Conservation (phyloP, 2,113 vertebrate genomes). For the Regulus satrapa region DNA sequence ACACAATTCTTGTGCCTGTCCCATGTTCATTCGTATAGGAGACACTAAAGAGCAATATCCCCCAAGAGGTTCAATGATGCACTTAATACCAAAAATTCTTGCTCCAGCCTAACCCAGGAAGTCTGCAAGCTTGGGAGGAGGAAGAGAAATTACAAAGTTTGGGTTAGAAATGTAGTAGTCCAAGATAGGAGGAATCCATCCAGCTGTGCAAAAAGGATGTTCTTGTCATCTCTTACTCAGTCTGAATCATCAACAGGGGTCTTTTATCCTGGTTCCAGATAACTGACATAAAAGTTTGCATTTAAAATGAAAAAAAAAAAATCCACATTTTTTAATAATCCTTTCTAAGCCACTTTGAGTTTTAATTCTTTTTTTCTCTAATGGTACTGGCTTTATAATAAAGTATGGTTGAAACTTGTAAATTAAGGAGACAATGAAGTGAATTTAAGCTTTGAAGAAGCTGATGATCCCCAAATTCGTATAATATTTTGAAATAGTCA, state of each 20-base stretch:
- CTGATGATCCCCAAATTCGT: neutral
- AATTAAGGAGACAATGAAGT: conserved; percentile 14
- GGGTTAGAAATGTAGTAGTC: neutral
- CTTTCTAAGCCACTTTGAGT: neutral
- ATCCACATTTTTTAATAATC: neutral
- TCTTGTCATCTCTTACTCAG: neutral
- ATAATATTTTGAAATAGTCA: neutral
- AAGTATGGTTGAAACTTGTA: neutral
- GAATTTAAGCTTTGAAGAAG: neutral
- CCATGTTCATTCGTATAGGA: rapidly evolving
- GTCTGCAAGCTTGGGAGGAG: neutral
- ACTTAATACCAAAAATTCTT: neutral
- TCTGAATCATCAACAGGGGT: conserved; percentile 8
- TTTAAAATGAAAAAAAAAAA: conserved; percentile 17
- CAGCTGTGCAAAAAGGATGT: neutral
- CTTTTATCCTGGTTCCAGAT: neutral
- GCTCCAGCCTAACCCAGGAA: neutral
- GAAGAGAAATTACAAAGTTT: neutral
- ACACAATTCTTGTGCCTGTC: neutral
- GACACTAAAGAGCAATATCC: neutral
- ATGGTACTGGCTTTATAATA: conserved; percentile 9
- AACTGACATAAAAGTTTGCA: conserved; percentile 43
- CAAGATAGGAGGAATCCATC: neutral
- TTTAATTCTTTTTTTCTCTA: neutral
- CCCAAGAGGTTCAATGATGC: rapidly evolving